Base-by-base conservation (phyloP, 2,113 vertebrate genomes). In the Tamias sibiricus region DNA sequence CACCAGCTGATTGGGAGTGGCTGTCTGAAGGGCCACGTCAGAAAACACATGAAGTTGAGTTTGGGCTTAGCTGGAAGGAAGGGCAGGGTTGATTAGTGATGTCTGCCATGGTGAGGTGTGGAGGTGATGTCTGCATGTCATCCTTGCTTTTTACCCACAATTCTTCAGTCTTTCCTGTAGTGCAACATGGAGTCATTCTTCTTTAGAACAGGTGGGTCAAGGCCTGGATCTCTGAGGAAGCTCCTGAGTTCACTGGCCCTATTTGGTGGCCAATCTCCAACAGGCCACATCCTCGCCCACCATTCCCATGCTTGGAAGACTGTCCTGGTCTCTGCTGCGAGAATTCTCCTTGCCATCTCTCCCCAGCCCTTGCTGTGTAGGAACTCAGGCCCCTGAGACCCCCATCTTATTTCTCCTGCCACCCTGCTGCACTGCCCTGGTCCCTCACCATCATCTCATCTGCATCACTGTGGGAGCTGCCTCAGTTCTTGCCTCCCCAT, bases 401-500 rank as follows among this genome's bases (percentile, higher is more conserved):
- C 0, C 62, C 40, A 3, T 62, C 82, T 81, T 74, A 32, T 49
- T 72, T 47, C 66, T 8, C 24, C 82, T 12, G 24, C 30, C 20
- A 6, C 20, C 69, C 52, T 4, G 2, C 37, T 13, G 12, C 47
- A 0, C 4, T 11, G 42, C 35, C 5, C 42, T 22, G n/a, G 44
- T 19, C 30, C n/a, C 20, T 17, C 19, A 19, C 40, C 49, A 42
- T 22, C 24, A 6, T 68, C 30, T 82, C 37, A 26, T 74, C 69
- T 26, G 0, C n/a, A 32, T 52, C 12, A 17, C 40, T 80, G 12
- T 11, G 26, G n/a, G 49, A 32, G 57, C 28, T 26, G 1, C 49
- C n/a, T 87, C 20, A 1, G 0, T 0, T 44, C 81, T 40, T 22
- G 28, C 32, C 30, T 92, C 8, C 4, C 0, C 0, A 3, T 6